Evolutionary conservation across 2,113 vertebrate species (phyloP).

Genomic region (Andinoacara biseriatus): DNA sequence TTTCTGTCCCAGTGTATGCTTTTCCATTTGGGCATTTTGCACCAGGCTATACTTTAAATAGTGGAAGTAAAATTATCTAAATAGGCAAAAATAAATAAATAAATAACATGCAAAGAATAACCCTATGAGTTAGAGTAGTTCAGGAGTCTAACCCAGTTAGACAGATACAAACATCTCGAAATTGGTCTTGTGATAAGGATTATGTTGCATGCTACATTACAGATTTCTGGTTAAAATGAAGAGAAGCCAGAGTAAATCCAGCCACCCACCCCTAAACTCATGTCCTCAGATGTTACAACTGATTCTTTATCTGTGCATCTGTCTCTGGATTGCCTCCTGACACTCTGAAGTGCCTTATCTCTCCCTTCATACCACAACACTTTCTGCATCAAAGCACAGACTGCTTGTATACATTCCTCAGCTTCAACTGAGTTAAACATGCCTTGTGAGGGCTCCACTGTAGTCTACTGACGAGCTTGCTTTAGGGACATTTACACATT

Average conservation of each 20-base stretch:
- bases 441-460: slow-evolving; percentile 6
- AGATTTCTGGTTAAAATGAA: neutral
- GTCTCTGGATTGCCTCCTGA: slow-evolving; percentile 20
- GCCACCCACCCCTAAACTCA: neutral
- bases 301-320: slow-evolving; percentile 23
- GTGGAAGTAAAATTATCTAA: neutral
- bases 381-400: slow-evolving; percentile 10
- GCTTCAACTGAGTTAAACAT: slow-evolving; percentile 31
- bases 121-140: neutral
- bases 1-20: slow-evolving; percentile 16
- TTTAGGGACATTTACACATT: slow-evolving; percentile 30
- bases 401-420: neutral
- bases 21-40: slow-evolving; percentile 22
- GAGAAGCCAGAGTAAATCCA: too few relatives aligned
- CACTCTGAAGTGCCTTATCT: slow-evolving; percentile 11
- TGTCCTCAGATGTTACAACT: neutral
- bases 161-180: neutral
- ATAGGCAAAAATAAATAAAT: neutral
- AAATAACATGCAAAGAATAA: slow-evolving; percentile 3
- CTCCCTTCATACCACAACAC: neutral
- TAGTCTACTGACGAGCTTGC: slow-evolving; percentile 41
- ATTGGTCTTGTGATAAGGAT: neutral
- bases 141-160: neutral
- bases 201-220: neutral
- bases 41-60: slow-evolving; percentile 23